These are phyloP conservation scores for Thecophora atra DNA, from an alignment of 2,888 invertebrate species.

Conservation along the genomic window DNA sequence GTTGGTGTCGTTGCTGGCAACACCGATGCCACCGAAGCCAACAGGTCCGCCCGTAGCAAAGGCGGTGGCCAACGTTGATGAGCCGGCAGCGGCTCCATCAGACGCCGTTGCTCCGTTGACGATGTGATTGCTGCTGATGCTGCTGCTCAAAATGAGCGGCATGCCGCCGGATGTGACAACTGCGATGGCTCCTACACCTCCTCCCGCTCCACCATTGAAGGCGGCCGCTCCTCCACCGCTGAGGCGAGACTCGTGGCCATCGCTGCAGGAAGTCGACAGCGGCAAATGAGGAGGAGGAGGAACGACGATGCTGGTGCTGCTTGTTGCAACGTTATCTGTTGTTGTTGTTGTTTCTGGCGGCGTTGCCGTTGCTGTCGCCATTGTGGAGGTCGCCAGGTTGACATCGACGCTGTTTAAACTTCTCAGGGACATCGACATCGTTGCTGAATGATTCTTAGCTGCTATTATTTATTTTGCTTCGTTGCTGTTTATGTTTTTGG, in stretches of 20 bases:
- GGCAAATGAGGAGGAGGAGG: conserved; percentile 10
- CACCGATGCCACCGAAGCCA: conserved; percentile 45
- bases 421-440: conserved; percentile 38
- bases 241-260: conserved; percentile 9
- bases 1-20: conserved; percentile 70
- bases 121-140: conserved; percentile 26
- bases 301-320: conserved; percentile 28
- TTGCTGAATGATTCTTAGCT: background rate
- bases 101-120: background rate
- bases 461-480: background rate
- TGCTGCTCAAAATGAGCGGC: background rate
- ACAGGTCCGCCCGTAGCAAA: conserved; percentile 30
- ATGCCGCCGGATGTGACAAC: background rate
- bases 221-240: background rate
- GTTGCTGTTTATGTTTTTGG: conserved; percentile 15
- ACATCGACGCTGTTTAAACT: conserved; percentile 38
- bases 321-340: conserved; percentile 21
- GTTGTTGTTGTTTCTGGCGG: conserved; percentile 37
- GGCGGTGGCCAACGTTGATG: conserved; percentile 29
- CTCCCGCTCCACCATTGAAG: background rate
- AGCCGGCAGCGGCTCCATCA: conserved; percentile 19
- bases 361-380: conserved; percentile 26
- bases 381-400: too few species aligned
- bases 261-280: background rate
- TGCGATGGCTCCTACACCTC: background rate